Conservation (phyloP, 64 coral and sea anemone genomes). For the Trachythela sp. region DNA sequence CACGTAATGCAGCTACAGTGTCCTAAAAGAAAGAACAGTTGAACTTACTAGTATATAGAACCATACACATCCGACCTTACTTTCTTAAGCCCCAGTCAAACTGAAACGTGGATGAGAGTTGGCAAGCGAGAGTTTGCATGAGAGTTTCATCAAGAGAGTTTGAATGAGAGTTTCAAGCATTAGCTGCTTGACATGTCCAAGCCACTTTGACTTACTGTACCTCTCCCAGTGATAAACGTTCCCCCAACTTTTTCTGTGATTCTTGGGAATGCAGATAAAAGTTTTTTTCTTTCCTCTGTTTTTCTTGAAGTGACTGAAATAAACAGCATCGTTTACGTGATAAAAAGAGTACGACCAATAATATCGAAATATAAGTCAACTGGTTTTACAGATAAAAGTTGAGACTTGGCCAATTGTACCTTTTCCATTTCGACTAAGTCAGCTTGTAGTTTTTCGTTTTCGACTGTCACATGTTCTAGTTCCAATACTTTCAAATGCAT, state of each 20-base stretch:
- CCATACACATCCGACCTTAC: background rate
- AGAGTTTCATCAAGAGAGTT: too few relatives aligned
- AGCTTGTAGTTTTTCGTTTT: constrained; percentile 24
- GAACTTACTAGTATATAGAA: background rate
- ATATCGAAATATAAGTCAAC: background rate
- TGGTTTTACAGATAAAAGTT: background rate
- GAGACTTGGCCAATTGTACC: too few relatives aligned
- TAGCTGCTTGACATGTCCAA: too few relatives aligned
- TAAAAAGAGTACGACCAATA: background rate
- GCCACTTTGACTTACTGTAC: too few relatives aligned
- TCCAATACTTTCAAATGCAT: constrained; percentile 5
- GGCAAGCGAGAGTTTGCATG: too few relatives aligned
- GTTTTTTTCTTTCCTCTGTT: background rate
- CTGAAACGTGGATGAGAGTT: too few relatives aligned
- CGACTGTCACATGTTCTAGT: background rate
- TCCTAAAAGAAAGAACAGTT: background rate
- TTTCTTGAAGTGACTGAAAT: background rate
- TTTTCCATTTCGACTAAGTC: background rate
- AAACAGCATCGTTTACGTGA: background rate
- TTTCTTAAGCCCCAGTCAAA: too few relatives aligned
- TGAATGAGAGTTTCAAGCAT: too few relatives aligned
- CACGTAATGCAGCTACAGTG: background rate
- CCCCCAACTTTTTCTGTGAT: constrained; percentile 12
- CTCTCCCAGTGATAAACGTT: constrained; percentile 7
- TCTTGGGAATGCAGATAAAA: background rate